Conservation (phyloP, 2,113 vertebrate species). For the Odontesthes bonariensis region DNA sequence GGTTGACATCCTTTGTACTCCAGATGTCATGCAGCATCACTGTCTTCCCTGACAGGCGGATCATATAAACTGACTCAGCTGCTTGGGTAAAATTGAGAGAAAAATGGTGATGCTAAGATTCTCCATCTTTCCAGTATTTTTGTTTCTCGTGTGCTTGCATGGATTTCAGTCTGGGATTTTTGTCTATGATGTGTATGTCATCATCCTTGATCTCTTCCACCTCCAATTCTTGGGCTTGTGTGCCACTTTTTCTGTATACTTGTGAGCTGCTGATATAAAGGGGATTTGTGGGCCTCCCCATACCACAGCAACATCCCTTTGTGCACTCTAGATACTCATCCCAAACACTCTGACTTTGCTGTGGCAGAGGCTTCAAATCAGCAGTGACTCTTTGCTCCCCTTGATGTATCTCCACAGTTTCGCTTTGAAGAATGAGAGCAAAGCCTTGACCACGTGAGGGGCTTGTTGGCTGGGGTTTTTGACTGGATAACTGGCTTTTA, state of each 20-base stretch:
- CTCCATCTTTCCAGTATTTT: slow-evolving; percentile 36
- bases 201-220: slow-evolving; percentile 62
- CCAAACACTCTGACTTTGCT: slow-evolving; percentile 58
- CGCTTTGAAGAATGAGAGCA: slow-evolving; percentile 68
- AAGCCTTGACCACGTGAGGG: slow-evolving; percentile 13
- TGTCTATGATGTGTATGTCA: slow-evolving; percentile 47
- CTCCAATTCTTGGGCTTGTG: slow-evolving; percentile 22
- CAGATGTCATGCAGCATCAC: slow-evolving; percentile 47
- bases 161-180: slow-evolving; percentile 24
- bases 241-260: slow-evolving; percentile 51
- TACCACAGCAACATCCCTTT: slow-evolving; percentile 57
- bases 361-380: slow-evolving; percentile 60
- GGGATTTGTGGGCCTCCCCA: slow-evolving; percentile 61
- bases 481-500: neutral
- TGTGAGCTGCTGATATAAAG: slow-evolving; percentile 62
- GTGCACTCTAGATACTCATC: slow-evolving; percentile 55
- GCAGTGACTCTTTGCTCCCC: slow-evolving; percentile 51
- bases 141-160: slow-evolving; percentile 31
- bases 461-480: slow-evolving; percentile 27
- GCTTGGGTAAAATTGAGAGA: neutral
- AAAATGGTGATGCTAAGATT: slow-evolving; percentile 32
- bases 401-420: slow-evolving; percentile 57
- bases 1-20: slow-evolving; percentile 59
- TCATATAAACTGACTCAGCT: slow-evolving; percentile 63
- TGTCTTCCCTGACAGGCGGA: slow-evolving; percentile 41